Evolutionary conservation across 2,113 vertebrate species (phyloP).

Genomic region (Thinocorus orbignyianus): DNA sequence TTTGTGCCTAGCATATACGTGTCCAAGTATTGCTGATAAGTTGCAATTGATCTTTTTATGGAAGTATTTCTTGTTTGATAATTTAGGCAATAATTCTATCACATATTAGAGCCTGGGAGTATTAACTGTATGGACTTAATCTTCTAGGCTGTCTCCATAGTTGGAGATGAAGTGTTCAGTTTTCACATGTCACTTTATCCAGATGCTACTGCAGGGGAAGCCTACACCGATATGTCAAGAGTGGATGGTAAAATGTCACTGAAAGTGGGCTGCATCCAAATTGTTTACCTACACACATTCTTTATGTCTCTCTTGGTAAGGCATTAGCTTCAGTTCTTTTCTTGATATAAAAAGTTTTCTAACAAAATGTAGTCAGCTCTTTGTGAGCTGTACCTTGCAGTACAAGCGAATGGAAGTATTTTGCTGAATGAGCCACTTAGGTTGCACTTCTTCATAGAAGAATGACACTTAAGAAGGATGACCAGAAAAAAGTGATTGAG

Average conservation of each 20-base stretch:
- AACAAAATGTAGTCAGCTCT: not conserved
- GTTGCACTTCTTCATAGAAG: not conserved
- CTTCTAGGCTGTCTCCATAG: conserved; percentile 89
- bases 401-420: not conserved
- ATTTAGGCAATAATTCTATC: not conserved
- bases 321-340: not conserved
- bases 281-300: conserved; percentile 94
- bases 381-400: not conserved
- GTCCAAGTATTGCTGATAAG: not conserved
- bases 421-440: not conserved
- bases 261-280: conserved; percentile 92
- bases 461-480: not conserved
- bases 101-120: not conserved
- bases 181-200: conserved; percentile 89
- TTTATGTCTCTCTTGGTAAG: conserved; percentile 93
- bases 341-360: not conserved
- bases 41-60: not conserved
- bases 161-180: conserved; percentile 94
- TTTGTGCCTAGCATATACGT: not conserved
- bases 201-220: conserved; percentile 84
- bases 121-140: not conserved
- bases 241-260: conserved; percentile 88
- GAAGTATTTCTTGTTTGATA: not conserved
- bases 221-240: conserved; percentile 85
- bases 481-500: not conserved